Evolutionary conservation across 1,140 invertebrate genomes (phyloP).

Genomic region (Mamestra configurata): DNA sequence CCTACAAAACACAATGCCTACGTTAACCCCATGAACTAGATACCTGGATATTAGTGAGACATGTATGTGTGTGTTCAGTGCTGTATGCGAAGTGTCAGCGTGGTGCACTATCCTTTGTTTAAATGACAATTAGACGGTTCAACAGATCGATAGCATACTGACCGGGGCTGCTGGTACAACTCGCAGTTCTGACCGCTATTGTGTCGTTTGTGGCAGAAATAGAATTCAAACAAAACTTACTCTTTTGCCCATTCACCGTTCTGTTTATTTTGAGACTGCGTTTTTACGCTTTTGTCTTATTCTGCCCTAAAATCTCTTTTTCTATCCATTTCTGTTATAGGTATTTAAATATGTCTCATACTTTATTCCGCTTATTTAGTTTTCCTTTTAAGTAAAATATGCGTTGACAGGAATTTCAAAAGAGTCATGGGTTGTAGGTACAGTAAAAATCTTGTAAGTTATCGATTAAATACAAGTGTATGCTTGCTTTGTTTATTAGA

Average conservation of each 20-base stretch:
- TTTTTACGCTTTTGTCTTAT: background rate
- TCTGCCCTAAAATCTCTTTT: no score
- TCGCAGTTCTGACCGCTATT: background rate
- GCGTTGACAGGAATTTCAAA: no score
- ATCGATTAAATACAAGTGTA: no score
- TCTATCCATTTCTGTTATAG: background rate
- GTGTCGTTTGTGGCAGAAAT: background rate
- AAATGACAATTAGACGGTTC: constrained; percentile 15
- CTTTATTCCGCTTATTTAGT: no score
- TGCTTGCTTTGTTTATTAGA: no score
- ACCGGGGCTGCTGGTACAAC: background rate
- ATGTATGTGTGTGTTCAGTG: constrained; percentile 3
- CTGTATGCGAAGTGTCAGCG: background rate
- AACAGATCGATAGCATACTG: background rate
- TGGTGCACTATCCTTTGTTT: constrained; percentile 23
- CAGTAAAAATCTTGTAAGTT: no score
- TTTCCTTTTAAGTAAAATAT: no score
- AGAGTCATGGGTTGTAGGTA: no score
- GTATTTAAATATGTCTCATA: no score
- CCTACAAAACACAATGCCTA: no score
- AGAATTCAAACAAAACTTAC: constrained; percentile 1
- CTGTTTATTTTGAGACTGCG: background rate
- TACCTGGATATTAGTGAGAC: background rate
- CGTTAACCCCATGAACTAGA: background rate
- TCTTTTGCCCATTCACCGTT: background rate